phyloP scores from a whole-genome alignment of 2,797 vertebrate genomes.

The Esox lucius region DNA sequence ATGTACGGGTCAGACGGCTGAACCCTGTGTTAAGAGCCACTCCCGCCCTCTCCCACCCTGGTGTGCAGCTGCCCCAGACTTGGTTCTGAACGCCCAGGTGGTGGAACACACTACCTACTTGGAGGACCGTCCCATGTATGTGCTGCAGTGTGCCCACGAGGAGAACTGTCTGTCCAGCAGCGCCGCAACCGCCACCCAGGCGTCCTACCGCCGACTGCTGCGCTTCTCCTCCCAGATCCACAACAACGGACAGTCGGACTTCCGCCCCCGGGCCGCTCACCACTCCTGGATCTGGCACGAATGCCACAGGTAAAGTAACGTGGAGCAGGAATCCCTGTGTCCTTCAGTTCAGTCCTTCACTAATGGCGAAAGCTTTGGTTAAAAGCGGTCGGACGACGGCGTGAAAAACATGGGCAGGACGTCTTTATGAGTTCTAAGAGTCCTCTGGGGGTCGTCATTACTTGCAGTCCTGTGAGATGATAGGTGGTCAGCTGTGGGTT shows the following conservation, averaged over 20 bases:
- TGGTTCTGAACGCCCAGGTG: constrained; percentile 85
- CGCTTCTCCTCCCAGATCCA: constrained; percentile 98
- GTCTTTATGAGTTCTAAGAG: background rate
- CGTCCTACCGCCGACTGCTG: constrained; percentile 86
- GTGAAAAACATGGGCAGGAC: background rate
- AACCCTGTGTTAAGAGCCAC: background rate
- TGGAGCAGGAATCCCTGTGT: background rate
- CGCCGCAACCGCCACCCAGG: constrained; percentile 62
- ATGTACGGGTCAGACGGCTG: no score
- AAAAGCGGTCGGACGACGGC: background rate
- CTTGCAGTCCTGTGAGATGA: background rate
- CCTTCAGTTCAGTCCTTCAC: background rate
- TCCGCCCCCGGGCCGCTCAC: constrained; percentile 85
- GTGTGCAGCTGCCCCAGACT: constrained; percentile 86
- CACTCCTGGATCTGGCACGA: constrained; percentile 96
- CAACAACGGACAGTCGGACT: constrained; percentile 92
- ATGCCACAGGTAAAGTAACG: constrained; percentile 83
- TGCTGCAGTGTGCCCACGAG: constrained; percentile 90
- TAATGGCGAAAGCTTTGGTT: background rate
- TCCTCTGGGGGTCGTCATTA: background rate
- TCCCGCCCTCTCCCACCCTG: background rate
- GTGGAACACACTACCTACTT: constrained; percentile 93
- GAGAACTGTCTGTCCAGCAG: constrained; percentile 88
- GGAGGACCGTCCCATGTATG: constrained; percentile 92
- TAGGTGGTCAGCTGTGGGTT: background rate